These are phyloP conservation scores for Chloebia gouldiae DNA, from an alignment of 2,113 vertebrate species.

Conservation along the genomic window DNA sequence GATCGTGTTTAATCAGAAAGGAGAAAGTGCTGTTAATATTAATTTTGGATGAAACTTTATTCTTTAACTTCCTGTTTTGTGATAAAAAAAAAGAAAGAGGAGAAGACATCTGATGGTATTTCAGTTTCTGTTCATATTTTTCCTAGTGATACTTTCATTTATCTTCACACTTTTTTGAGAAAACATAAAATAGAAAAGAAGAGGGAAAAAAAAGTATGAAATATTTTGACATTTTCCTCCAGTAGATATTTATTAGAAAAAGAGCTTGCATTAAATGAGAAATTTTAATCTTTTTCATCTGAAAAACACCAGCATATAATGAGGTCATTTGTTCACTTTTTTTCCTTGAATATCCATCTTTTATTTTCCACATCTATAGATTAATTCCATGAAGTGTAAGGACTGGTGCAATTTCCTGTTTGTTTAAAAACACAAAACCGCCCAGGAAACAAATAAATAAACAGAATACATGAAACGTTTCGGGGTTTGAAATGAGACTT, in stretches of 20 bases:
- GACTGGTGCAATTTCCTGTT: neutral
- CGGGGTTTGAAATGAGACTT: neutral
- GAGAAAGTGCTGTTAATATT: neutral
- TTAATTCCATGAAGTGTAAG: neutral
- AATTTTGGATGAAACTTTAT: neutral
- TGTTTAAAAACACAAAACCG: neutral
- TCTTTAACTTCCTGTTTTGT: neutral
- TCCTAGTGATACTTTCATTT: neutral
- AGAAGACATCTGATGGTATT: neutral
- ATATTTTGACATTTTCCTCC: neutral
- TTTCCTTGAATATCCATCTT: neutral
- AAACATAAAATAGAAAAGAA: neutral
- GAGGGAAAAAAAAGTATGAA: neutral
- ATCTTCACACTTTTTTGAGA: neutral
- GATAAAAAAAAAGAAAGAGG: rapidly evolving
- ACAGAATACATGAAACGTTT: neutral
- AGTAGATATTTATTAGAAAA: neutral
- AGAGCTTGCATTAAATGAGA: neutral
- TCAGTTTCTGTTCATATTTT: neutral
- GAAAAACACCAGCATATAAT: neutral
- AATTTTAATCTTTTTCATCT: neutral
- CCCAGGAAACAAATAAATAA: neutral
- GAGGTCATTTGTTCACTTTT: neutral
- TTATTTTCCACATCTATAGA: neutral
- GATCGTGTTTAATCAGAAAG: neutral